Percentiles rank a stretch among this genome's conserved stretches.
phyloP scores from a whole-genome alignment of 2,888 invertebrate genomes.

The Cheilosia grossa region DNA sequence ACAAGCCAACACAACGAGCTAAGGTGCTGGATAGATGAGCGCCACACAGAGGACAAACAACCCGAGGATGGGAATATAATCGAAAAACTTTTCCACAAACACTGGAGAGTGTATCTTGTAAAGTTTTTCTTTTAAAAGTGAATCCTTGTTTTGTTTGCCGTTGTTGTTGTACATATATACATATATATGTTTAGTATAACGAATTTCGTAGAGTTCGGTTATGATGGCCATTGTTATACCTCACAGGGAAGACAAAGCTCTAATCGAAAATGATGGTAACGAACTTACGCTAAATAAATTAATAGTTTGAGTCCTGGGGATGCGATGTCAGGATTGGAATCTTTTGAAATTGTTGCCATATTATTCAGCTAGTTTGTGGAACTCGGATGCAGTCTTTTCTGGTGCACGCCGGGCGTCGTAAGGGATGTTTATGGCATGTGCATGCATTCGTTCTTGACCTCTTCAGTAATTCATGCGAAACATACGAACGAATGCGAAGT shows the following conservation, averaged over 20 bases:
- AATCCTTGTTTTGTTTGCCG: background rate
- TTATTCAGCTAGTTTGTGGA: too few relatives aligned
- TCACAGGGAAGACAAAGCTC: conserved; percentile 4
- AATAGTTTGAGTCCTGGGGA: background rate
- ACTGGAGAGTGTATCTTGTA: conserved; percentile 59
- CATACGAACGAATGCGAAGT: too few relatives aligned
- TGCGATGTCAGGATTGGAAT: background rate
- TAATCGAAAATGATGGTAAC: conserved; percentile 29
- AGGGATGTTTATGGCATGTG: too few relatives aligned
- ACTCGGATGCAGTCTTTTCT: too few relatives aligned
- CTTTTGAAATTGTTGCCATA: background rate
- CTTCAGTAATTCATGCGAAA: too few relatives aligned
- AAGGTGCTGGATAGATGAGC: background rate
- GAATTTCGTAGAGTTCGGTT: conserved; percentile 21
- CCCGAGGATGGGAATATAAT: conserved; percentile 71
- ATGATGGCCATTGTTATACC: conserved; percentile 39
- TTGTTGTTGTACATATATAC: background rate
- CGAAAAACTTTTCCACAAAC: conserved; percentile 68
- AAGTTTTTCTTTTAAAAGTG: conserved; percentile 34
- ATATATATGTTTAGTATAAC: conserved; percentile 3
- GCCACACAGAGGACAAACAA: conserved; percentile 50
- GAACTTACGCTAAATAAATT: background rate
- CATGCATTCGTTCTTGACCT: too few relatives aligned
- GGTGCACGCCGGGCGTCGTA: too few relatives aligned
- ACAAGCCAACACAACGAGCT: conserved; percentile 25